Evolutionary conservation across 1,140 invertebrate species (phyloP), one percentile per base, ranked within the genome.

Genomic region (Spodoptera frugiperda): DNA sequence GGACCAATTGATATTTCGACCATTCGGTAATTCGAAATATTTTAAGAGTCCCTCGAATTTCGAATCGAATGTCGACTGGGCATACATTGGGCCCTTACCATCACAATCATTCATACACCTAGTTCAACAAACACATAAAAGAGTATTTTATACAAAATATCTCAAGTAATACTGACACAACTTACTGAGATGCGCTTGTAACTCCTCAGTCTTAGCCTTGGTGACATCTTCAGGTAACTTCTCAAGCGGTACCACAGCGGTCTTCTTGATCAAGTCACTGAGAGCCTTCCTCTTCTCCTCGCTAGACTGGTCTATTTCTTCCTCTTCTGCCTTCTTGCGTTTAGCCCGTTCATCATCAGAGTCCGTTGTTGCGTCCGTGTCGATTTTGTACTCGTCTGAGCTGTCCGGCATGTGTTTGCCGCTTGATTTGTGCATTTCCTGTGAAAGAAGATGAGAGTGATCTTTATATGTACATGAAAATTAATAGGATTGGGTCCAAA

Each of bases 401-500:
- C 94, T 94, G 80, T 94, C 93, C 67, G 88, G 82, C 93, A 94
- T 94, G 86, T 94, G 94, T 68, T 94, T 94, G 65, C 94, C 94
- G 84, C 92, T 94, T 5, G 93, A 93, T 63, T 94, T 94, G 85
- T 94, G 93, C 85, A 93, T 91, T 82, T 94, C 94, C 94, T 94
- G 82, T 15, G 65, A 55, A n/a, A 71, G 48, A 25, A 25, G 8
- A 10, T 19, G n/a, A n/a, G n/a, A n/a, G n/a, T n/a, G n/a, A 1
- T 44, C 15, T 39, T 0, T 3, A 11, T 4, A 65, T 21, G 1
- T n/a, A 12, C 4, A 25, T 25, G 21, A 25, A 25, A 25, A 25
- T 25, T n/a, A 1, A 25, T 25, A 25, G 25, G 2, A 25, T 25
- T 25, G 25, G 25, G 25, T 4, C 25, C 3, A 25, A 25, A 25